Evolutionary conservation across 1,140 invertebrate species (phyloP).

Genomic region (Dendrolimus punctatus): DNA sequence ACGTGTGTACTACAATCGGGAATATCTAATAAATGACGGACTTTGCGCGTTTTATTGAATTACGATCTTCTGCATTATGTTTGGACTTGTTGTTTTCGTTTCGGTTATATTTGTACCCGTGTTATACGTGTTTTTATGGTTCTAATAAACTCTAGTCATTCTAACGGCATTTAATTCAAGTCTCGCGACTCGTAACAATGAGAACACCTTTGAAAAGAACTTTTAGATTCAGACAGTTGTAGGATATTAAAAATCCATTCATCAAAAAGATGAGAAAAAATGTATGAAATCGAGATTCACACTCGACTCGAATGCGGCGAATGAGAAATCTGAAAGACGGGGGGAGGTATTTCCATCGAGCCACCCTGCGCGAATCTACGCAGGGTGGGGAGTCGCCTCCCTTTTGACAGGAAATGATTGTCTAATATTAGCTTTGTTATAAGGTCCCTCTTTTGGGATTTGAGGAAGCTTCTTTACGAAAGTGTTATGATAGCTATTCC

Average conservation of each 20-base stretch:
- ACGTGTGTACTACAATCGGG: too few species aligned
- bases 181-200: too few species aligned
- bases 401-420: slow-evolving; percentile 71
- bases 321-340: slow-evolving; percentile 64
- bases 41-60: too few species aligned
- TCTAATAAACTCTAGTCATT: too few species aligned
- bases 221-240: slow-evolving; percentile 44
- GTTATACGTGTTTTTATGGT: too few species aligned
- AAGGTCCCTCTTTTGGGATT: slow-evolving; percentile 66
- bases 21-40: too few species aligned
- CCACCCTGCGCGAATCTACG: slow-evolving; percentile 26
- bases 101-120: too few species aligned
- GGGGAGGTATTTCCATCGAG: slow-evolving; percentile 45
- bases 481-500: too few species aligned
- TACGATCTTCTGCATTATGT: too few species aligned
- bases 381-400: slow-evolving; percentile 38
- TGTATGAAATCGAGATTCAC: slow-evolving; percentile 59
- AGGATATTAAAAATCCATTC: slow-evolving; percentile 70
- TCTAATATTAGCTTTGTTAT: slow-evolving; percentile 72
- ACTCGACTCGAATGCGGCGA: slow-evolving; percentile 47
- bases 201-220: slow-evolving; percentile 18
- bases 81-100: too few species aligned
- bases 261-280: slow-evolving; percentile 56
- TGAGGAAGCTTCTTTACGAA: slow-evolving; percentile 34
- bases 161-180: too few species aligned